Conservation (phyloP, 2,888 invertebrate species). For the Leptopilina syphax region DNA sequence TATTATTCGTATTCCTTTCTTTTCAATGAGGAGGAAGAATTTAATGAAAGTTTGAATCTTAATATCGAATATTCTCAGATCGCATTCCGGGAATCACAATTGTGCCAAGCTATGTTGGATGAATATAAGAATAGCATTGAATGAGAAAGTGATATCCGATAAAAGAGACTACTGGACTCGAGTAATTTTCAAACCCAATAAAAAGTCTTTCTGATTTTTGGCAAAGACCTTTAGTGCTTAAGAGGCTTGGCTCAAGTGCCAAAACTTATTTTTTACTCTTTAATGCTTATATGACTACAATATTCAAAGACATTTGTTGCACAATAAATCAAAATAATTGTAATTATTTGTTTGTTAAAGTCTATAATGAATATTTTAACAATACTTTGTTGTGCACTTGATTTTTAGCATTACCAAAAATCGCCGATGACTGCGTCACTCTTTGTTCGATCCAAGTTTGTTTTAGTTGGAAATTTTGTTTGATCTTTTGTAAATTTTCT, state of each 20-base stretch:
- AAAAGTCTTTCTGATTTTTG: slow-evolving; percentile 40
- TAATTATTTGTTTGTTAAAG: too few species aligned
- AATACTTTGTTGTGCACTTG: too few species aligned
- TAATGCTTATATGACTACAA: slow-evolving; percentile 50
- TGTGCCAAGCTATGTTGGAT: slow-evolving; percentile 26
- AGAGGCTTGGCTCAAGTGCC: slow-evolving; percentile 60
- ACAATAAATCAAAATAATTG: not conserved
- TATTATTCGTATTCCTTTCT: not conserved
- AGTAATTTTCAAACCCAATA: slow-evolving; percentile 30
- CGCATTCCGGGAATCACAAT: slow-evolving; percentile 5
- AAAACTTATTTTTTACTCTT: slow-evolving; percentile 60
- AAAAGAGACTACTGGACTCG: slow-evolving; percentile 24
- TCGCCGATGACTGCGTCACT: too few species aligned
- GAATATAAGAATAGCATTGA: slow-evolving; percentile 28
- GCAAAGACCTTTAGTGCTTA: slow-evolving; percentile 51
- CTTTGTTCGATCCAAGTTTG: too few species aligned
- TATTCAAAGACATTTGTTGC: slow-evolving; percentile 51
- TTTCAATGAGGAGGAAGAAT: not conserved
- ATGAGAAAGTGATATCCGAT: slow-evolving; percentile 32
- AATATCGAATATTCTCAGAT: slow-evolving; percentile 16
- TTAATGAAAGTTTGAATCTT: slow-evolving; percentile 27
- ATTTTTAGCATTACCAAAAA: too few species aligned
- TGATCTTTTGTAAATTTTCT: too few species aligned
- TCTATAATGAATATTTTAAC: too few species aligned
- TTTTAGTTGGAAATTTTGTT: too few species aligned